Evolutionary conservation across 2,888 invertebrate genomes (phyloP).

Genomic region (Seira musarum): DNA sequence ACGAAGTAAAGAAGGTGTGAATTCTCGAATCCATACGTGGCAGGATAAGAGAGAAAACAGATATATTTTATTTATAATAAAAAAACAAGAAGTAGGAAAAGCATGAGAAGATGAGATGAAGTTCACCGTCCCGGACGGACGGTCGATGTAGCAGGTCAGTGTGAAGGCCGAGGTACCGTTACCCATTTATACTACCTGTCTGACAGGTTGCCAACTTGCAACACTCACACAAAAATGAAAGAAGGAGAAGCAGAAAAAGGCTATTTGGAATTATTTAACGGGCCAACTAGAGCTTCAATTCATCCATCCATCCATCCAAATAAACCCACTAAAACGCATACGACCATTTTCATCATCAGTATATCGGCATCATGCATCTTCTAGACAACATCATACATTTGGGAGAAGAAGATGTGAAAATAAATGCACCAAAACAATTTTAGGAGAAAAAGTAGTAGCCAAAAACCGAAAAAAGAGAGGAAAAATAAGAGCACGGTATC

Average conservation of each 20-base stretch:
- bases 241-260: neutral
- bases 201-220: slow-evolving; percentile 64
- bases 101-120: slow-evolving; percentile 52
- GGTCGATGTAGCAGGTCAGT: slow-evolving; percentile 70
- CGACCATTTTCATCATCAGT: slow-evolving; percentile 10
- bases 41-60: too few relatives aligned
- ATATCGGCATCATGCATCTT: neutral
- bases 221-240: too few relatives aligned
- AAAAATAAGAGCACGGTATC: too few relatives aligned
- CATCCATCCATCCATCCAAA: slow-evolving; percentile 34
- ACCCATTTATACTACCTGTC: slow-evolving; percentile 67
- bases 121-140: slow-evolving; percentile 69
- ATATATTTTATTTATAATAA: too few relatives aligned
- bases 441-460: too few relatives aligned
- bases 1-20: too few relatives aligned
- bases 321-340: slow-evolving; percentile 33
- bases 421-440: too few relatives aligned
- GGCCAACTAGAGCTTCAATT: slow-evolving; percentile 28
- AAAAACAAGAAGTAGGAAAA: slow-evolving; percentile 38
- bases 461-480: too few relatives aligned
- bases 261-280: slow-evolving; percentile 61
- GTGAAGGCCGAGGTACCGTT: slow-evolving; percentile 70
- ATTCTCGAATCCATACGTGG: too few relatives aligned
- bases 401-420: too few relatives aligned
- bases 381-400: neutral